Evolutionary conservation across 1,140 invertebrate genomes (phyloP), one percentile per base, ranked within the genome.

Genomic region (Schlechtendalia chinensis): DNA sequence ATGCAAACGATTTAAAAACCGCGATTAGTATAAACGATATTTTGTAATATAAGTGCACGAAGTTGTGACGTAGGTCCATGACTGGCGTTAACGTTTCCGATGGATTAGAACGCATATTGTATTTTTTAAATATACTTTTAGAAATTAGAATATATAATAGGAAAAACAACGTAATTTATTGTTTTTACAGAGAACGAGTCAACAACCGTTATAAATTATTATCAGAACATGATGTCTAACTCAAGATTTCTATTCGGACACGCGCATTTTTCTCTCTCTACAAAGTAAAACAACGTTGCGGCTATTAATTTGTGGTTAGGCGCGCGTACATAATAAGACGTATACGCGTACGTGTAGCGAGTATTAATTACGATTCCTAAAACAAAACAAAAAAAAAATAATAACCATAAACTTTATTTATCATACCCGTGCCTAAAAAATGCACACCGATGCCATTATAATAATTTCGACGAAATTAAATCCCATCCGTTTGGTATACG

Each of bases 311-410:
- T 54, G 69, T 72, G 69, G 69, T 72, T 29, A 54, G 47, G 16
- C 29, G 47, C 47, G 10, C 14, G 50, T 53, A 54, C n/a, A 11
- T 72, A 29, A 72, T 72, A 54, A 45, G 45, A 50, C 45, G 65
- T 22, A 39, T 50, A 53, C 12, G 5, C 10, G 17, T 29, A 72
- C 47, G 69, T 72, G 47, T 29, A 72, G 17, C 24, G 50, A 72
- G 69, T 72, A 72, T 72, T 72, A 72, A 72, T 72, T 72, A 54
- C 45, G 24, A 71, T 53, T 67, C 22, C 32, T 69, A 69, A 39
- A 39, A 4, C 3, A 8, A 39, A 39, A 39, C 3, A 39, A 8
- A 8, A 8, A 8, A 50, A 69, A 69, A 69, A 69, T 39, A 67
- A n/a, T 67, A 67, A 45, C n/a, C n/a, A n/a, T 67, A 67, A n/a